These are phyloP conservation scores for Cynoglossus semilaevis DNA, from an alignment of 2,113 vertebrate species.

Conservation along the genomic window DNA sequence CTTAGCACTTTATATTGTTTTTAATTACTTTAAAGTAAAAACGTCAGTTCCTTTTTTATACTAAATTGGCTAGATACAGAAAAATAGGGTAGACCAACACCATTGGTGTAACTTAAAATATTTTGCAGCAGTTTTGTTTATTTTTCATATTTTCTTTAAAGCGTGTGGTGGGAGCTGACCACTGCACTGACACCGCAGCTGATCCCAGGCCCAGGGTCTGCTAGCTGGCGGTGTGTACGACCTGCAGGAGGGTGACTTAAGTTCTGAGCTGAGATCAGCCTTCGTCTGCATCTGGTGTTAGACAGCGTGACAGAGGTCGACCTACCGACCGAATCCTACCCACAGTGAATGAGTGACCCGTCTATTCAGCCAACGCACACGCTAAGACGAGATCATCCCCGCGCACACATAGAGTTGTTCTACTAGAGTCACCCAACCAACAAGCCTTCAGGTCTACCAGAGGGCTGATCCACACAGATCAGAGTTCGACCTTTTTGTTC, in stretches of 20 bases:
- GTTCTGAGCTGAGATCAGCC: conserved; percentile 81
- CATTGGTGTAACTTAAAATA: conserved; percentile 64
- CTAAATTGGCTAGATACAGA: conserved; percentile 65
- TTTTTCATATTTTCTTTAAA: conserved; percentile 82
- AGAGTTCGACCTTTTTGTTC: conserved; percentile 63
- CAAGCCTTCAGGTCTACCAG: conserved; percentile 73
- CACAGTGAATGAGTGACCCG: conserved; percentile 64
- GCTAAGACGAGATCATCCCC: conserved; percentile 73
- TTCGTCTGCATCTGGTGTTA: conserved; percentile 74
- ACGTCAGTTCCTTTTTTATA: conserved; percentile 29
- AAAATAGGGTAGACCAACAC: conserved; percentile 47
- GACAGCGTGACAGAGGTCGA: conserved; percentile 77
- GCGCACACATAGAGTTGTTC: conserved; percentile 74
- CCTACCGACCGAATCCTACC: conserved; percentile 66
- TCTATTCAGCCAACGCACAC: conserved; percentile 75
- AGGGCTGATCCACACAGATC: conserved; percentile 75
- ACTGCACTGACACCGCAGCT: conserved; percentile 73
- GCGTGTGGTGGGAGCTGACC: conserved; percentile 79
- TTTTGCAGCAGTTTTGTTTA: conserved; percentile 78
- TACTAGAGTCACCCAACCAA: conserved; percentile 66
- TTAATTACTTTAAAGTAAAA: not conserved
- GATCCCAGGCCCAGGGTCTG: conserved; percentile 76
- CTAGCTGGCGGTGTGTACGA: conserved; percentile 73
- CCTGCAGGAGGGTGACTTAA: conserved; percentile 76
- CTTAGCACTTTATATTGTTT: too few relatives aligned